A percentile compares a stretch with the other conserved stretches of the same genome.
Conservation (phyloP, 1,140 invertebrate genomes). For the Stegodyphus mimosarum region DNA sequence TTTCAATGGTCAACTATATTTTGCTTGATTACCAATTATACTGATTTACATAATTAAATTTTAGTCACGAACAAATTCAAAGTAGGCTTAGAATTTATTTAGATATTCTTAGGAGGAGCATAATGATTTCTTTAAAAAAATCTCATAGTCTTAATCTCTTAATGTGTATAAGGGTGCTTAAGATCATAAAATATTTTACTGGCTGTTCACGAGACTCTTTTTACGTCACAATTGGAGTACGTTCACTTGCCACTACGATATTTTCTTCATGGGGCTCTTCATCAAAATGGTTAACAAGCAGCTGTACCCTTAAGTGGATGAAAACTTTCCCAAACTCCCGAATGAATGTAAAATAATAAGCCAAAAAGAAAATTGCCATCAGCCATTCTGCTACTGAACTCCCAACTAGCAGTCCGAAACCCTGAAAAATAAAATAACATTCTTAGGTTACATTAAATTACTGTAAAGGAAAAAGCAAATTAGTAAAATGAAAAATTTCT, state of each 20-base stretch:
- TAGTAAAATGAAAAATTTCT: too few species aligned
- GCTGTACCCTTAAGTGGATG: slow-evolving; percentile 23
- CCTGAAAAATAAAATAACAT: slow-evolving; percentile 21
- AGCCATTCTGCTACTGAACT: slow-evolving; percentile 38
- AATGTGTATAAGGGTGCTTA: too few species aligned
- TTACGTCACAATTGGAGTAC: slow-evolving; percentile 43
- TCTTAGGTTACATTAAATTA: too few species aligned
- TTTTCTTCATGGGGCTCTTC: slow-evolving; percentile 21
- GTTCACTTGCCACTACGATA: slow-evolving; percentile 11
- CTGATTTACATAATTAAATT: too few species aligned
- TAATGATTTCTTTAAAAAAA: neutral
- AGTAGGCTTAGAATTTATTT: neutral
- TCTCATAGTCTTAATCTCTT: too few species aligned
- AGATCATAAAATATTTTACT: too few species aligned
- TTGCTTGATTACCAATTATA: too few species aligned
- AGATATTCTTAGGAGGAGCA: neutral
- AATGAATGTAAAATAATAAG: slow-evolving; percentile 51
- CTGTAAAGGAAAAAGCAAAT: too few species aligned
- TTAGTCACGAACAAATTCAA: too few species aligned
- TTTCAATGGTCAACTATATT: too few species aligned
- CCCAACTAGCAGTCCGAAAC: slow-evolving; percentile 25
- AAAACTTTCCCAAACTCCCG: slow-evolving; percentile 44
- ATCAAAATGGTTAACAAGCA: slow-evolving; percentile 43
- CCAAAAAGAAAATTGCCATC: slow-evolving; percentile 39
- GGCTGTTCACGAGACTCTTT: neutral